These are phyloP conservation scores for Myotis brandtii DNA, from an alignment of 2,113 vertebrate species.

Conservation along the genomic window DNA sequence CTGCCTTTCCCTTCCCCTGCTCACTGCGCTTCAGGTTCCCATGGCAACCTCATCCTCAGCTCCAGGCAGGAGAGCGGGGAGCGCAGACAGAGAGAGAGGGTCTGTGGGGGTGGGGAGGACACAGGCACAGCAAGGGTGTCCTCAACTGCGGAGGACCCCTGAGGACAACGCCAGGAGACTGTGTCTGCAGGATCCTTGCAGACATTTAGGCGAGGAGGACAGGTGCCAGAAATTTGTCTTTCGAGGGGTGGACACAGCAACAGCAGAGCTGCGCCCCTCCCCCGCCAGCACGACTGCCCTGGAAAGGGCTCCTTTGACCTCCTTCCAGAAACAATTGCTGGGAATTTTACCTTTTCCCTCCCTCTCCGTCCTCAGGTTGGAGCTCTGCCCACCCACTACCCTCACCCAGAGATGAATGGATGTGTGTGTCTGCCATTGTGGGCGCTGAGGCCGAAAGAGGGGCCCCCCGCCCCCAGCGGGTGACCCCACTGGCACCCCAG, in stretches of 20 bases:
- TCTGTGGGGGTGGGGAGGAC: constrained; percentile 66
- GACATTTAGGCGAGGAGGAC: neutral
- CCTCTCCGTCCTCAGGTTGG: neutral
- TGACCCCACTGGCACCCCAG: neutral
- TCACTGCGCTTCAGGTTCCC: constrained; percentile 80
- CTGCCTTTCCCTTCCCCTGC: constrained; percentile 36
- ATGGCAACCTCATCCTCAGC: constrained; percentile 86
- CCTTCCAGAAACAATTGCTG: neutral
- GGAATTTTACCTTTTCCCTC: neutral
- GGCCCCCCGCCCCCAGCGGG: neutral
- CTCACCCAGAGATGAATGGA: neutral
- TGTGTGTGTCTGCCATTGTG: neutral
- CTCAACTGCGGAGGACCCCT: neutral
- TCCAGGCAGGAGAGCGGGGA: constrained; percentile 74
- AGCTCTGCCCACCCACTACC: neutral
- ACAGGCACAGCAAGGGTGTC: neutral
- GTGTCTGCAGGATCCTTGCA: too few species aligned
- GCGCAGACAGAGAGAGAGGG: neutral
- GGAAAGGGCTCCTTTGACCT: neutral
- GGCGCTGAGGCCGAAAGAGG: neutral
- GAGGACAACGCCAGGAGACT: neutral
- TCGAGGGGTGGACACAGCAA: neutral
- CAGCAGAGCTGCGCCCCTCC: neutral
- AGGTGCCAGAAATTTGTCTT: neutral
- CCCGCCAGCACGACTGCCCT: neutral